These are phyloP conservation scores for Otus sunia DNA, from an alignment of 2,113 vertebrate genomes.

Conservation along the genomic window DNA sequence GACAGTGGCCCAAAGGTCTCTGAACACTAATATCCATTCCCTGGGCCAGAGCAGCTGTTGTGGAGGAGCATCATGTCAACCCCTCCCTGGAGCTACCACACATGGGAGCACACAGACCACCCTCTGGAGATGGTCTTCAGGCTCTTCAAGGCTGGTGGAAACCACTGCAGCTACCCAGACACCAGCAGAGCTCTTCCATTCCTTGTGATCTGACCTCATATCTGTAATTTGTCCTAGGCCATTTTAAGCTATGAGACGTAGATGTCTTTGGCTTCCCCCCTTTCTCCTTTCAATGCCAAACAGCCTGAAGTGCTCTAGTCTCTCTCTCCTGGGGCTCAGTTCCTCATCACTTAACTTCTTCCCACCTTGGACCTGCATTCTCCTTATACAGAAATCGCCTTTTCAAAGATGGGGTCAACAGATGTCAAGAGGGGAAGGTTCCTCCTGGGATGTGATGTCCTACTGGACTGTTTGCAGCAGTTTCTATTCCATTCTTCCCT, in stretches of 20 bases:
- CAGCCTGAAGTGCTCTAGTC: background rate
- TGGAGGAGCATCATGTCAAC: background rate
- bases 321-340: background rate
- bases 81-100: background rate
- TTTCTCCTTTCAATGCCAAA: background rate
- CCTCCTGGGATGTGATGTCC: background rate
- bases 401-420: accelerated
- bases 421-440: background rate
- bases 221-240: background rate
- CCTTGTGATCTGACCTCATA: background rate
- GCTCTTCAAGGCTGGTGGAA: background rate
- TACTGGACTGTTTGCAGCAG: background rate
- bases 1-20: background rate
- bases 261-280: accelerated
- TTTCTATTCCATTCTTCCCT: background rate
- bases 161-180: background rate
- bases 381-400: background rate
- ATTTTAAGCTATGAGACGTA: background rate
- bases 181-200: background rate
- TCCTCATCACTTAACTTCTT: background rate
- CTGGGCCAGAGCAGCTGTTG: background rate
- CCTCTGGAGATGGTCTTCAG: background rate
- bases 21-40: background rate
- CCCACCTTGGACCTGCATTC: background rate
- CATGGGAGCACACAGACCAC: background rate